Evolutionary conservation across 2,888 invertebrate genomes (phyloP), one percentile per base, ranked within the genome.

Genomic region (Drosophila emarginata): DNA sequence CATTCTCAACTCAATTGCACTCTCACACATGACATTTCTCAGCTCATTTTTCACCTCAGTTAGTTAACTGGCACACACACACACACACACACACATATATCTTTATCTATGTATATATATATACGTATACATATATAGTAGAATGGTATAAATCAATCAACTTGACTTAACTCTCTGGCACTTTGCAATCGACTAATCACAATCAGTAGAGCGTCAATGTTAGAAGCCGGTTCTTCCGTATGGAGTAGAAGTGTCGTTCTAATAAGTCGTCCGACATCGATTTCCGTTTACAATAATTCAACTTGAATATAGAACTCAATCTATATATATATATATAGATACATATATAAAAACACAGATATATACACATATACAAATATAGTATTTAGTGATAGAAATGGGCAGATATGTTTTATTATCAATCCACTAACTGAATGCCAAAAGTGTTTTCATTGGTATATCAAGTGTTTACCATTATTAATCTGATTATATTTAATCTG

Each of bases 271-370:
- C 68, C 74, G 77, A 21, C 71, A 78, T 87, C 82, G 79, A 81
- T 87, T 78, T 82, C 79, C 83, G 73, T 73, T 75, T 65, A 74
- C 75, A 83, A 78, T 86, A 87, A 86, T 79, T 86, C 80, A 82
- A 77, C 79, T 76, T 76, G 70, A 72, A 66, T 70, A 70, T 72
- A 75, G 72, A 81, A 83, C 83, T 78, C 78, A 83, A 83, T 79
- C 84, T 72, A 79, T 70, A 73, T 72, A 9, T 32, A 32, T 9
- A 9, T 32, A 32, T 9, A 9, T 9, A n/a, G n/a, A 32, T 32
- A 11, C 2, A 32, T 9, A 32, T 9, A 32, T 32, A 32, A 9
- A 9, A n/a, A n/a, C n/a, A n/a, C n/a, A 32, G 32, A 9, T 32
- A 32, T 9, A 9, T 9, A 32, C 9, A 11, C 2, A 32, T 9